Conservation (phyloP, 1,140 invertebrate genomes). For the Aphidius ervi region DNA sequence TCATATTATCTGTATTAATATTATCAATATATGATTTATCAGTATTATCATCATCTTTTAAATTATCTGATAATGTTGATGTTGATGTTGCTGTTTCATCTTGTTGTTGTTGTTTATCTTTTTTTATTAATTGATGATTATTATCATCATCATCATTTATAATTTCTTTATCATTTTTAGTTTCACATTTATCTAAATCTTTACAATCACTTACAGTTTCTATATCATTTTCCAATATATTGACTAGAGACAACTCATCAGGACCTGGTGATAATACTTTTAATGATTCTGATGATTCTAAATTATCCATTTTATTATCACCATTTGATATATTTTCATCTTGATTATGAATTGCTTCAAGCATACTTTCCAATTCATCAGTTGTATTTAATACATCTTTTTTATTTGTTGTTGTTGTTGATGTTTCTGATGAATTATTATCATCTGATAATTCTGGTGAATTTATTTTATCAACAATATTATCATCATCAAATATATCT, state of each 20-base stretch:
- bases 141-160: too few species aligned
- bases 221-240: conserved; percentile 48
- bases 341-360: conserved; percentile 51
- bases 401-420: conserved; percentile 13
- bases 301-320: conserved; percentile 34
- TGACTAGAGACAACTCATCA: conserved; percentile 47
- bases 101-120: conserved; percentile 30
- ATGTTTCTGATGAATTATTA: too few species aligned
- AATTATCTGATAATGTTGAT: conserved; percentile 12
- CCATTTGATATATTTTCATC: conserved; percentile 41
- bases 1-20: conserved; percentile 32
- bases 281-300: conserved; percentile 25
- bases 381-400: conserved; percentile 44
- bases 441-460: too few species aligned
- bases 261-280: conserved; percentile 48
- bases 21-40: conserved; percentile 29
- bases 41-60: conserved; percentile 27
- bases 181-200: conserved; percentile 32
- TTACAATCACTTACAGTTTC: conserved; percentile 37
- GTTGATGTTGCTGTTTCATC: neutral
- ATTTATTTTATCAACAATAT: too few species aligned
- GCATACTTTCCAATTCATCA: conserved; percentile 49
- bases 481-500: too few species aligned
- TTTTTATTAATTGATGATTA: too few species aligned
- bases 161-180: conserved; percentile 27